These are phyloP conservation scores for Phenganax marumi DNA, from an alignment of 92 coral and sea anemone species.

Conservation along the genomic window DNA sequence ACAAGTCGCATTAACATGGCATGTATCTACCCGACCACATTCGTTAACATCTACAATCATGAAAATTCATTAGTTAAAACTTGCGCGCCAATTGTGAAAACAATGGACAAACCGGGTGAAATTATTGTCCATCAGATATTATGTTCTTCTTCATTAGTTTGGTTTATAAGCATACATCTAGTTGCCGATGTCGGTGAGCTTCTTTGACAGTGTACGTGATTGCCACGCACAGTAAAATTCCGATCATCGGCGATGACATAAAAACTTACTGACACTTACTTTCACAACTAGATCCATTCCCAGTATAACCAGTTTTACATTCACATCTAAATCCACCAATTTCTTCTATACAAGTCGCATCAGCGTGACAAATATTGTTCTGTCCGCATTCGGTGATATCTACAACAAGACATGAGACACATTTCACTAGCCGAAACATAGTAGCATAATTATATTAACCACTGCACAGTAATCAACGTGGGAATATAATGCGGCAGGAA, in stretches of 20 bases:
- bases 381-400: constrained; percentile 16
- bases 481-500: neutral
- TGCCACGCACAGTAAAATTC: neutral
- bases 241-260: neutral
- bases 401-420: neutral
- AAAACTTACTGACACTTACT: neutral
- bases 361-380: constrained; percentile 28
- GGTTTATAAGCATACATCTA: no score
- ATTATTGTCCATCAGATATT: no score
- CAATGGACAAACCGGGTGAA: neutral
- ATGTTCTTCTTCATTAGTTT: no score
- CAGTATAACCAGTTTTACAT: constrained; percentile 42
- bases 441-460: neutral
- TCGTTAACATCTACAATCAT: constrained; percentile 59
- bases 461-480: neutral
- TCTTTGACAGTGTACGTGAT: no score
- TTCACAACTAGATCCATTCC: constrained; percentile 46
- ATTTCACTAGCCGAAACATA: neutral
- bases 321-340: constrained; percentile 31
- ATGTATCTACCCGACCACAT: constrained; percentile 15
- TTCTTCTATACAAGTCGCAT: constrained; percentile 39
- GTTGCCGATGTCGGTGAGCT: no score
- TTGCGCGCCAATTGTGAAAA: neutral
- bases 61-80: neutral
- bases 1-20: constrained; percentile 34